Base-by-base conservation (phyloP, 2,888 invertebrate genomes). In the Atethmia centrago region DNA sequence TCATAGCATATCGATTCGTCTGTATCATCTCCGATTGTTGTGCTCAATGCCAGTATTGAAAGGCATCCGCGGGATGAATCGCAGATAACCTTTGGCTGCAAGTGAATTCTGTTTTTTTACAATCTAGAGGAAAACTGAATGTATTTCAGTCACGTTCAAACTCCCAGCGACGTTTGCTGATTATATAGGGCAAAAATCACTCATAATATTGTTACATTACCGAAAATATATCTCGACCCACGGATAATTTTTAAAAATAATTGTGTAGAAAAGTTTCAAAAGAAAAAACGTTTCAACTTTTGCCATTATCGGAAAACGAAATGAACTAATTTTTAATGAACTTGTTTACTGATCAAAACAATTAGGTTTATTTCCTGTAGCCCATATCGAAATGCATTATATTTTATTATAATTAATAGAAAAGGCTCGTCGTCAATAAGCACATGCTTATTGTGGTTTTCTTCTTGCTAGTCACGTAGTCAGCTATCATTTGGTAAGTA, bases 11-110 rank as follows among this genome's bases (percentile, higher is more conserved):
- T 88, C 86, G 89, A 92, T 91, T 90, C 88, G 84, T 87, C 88
- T 89, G 89, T 92, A 90, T 91, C 90, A 88, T 85, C 81, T 85
- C 78, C 89, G 84, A 93, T 93, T 93, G 92, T 93, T 90, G 91
- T 90, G 83, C 79, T 86, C 88, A 86, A 80, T 87, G 85, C 88
- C 87, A 83, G 90, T 85, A 91, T 93, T 93, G 90, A 90, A 87
- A 71, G 69, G 74, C 84, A 82, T 82, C 83, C 89, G 91, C 88
- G 90, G 86, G 76, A 87, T 82, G 93, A 93, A 94, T 93, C 82
- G 85, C 83, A 88, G 92, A 94, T 94, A 92, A 89, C 90, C 89
- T 89, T 89, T 88, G 84, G 83, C 85, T 86, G 87, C 77, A 83
- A 88, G 83, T 85, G 83, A 91, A 90, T 91, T 89, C 84, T 86